Percentiles rank a stretch among this genome's conserved stretches.
Conservation (phyloP, 2,113 vertebrate species). For the Cyprinus carpio region DNA sequence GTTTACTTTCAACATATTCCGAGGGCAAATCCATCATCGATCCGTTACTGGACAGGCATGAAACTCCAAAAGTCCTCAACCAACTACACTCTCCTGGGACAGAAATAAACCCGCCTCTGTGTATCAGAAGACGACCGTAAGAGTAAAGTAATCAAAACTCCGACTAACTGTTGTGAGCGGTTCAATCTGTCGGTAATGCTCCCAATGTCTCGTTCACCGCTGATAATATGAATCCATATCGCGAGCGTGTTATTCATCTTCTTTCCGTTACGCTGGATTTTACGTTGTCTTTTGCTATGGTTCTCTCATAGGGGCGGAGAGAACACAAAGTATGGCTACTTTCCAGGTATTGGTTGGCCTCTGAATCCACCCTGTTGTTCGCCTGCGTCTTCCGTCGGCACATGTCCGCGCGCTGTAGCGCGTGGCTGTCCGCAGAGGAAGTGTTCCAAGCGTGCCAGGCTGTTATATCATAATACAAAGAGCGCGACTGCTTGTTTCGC, state of each 20-base stretch:
- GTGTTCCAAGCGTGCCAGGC: slow-evolving; percentile 2
- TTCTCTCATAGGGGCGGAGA: slow-evolving; percentile 40
- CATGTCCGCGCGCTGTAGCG: slow-evolving; percentile 15
- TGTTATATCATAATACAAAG: neutral
- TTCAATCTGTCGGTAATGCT: neutral
- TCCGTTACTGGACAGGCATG: slow-evolving; percentile 84
- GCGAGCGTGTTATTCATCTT: slow-evolving; percentile 16
- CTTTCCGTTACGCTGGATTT: slow-evolving; percentile 27
- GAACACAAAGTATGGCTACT: slow-evolving; percentile 41
- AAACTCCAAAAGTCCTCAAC: slow-evolving; percentile 7
- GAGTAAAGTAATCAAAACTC: slow-evolving; percentile 12
- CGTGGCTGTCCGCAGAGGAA: neutral
- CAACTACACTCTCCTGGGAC: neutral
- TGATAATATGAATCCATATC: slow-evolving; percentile 19
- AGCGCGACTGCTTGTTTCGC: neutral
- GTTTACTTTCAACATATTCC: slow-evolving; percentile 85
- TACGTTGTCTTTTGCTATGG: slow-evolving; percentile 45
- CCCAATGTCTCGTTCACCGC: slow-evolving; percentile 12
- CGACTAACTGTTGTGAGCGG: neutral
- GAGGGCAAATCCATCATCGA: slow-evolving; percentile 77
- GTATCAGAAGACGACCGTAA: neutral
- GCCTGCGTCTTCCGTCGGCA: slow-evolving; percentile 11
- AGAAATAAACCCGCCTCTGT: neutral
- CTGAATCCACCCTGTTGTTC: slow-evolving; percentile 50
- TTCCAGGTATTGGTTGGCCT: slow-evolving; percentile 41